Percentiles rank a stretch among this genome's conserved stretches.
These are phyloP conservation scores for Heliconius himera DNA, from an alignment of 1,140 invertebrate species.

Conservation along the genomic window DNA sequence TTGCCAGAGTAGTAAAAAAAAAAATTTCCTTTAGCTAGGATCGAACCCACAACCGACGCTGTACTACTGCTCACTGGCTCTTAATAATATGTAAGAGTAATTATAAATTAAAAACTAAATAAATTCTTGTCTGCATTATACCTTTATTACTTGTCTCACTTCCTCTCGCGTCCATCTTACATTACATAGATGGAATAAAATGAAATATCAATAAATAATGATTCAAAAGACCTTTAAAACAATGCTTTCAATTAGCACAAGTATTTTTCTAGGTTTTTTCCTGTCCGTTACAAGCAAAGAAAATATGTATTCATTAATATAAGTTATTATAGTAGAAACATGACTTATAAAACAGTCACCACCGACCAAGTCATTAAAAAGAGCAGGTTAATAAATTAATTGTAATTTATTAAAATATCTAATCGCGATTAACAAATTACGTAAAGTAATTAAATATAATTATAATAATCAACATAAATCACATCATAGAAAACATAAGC, in stretches of 20 bases:
- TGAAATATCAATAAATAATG: neutral
- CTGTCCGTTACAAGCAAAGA: neutral
- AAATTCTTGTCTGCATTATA: too few species aligned
- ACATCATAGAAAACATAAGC: neutral
- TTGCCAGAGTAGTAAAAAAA: too few species aligned
- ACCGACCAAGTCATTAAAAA: neutral
- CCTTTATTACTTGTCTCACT: neutral
- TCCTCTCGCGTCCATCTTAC: neutral
- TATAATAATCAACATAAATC: neutral
- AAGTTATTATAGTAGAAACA: neutral
- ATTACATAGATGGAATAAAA: neutral
- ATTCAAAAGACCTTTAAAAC: neutral
- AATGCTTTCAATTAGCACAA: neutral
- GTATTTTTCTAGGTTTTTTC: neutral
- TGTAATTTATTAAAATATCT: neutral
- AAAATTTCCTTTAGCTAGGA: too few species aligned
- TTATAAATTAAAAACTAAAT: too few species aligned
- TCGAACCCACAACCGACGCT: too few species aligned
- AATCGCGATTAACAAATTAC: constrained; percentile 7
- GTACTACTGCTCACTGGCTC: too few species aligned
- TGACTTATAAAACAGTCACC: neutral
- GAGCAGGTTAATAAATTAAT: neutral
- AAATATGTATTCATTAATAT: neutral
- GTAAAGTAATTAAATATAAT: neutral
- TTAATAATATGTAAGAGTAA: too few species aligned